Conservation (phyloP, 23 tunicate genomes). For the Phallusia fumigata region DNA sequence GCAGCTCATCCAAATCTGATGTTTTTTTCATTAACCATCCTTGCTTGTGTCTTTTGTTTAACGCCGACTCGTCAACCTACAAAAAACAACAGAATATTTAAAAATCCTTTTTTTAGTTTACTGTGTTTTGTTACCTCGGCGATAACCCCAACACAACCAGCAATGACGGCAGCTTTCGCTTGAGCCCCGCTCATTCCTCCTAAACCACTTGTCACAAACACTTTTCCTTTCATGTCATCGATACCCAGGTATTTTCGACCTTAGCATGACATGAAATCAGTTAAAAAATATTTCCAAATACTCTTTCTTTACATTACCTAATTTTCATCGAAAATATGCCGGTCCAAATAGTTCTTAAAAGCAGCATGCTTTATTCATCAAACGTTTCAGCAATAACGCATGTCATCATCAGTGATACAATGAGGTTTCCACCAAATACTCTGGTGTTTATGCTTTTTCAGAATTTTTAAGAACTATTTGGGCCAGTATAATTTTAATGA, state of each 20-base stretch:
- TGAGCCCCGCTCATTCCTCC: constrained; percentile 99
- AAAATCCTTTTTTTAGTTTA: not conserved
- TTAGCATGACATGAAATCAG: not conserved
- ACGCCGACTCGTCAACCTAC: constrained; percentile 73
- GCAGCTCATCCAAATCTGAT: constrained; percentile 54
- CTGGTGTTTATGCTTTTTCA: no score
- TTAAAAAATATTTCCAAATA: no score
- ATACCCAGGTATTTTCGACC: constrained; percentile 73
- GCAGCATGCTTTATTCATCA: no score
- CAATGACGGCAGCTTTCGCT: constrained; percentile 92
- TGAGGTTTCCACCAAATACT: no score
- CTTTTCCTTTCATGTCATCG: constrained; percentile 65
- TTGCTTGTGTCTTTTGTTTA: constrained; percentile 80
- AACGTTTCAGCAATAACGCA: no score
- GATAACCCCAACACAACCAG: constrained; percentile 92
- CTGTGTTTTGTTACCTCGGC: constrained; percentile 61
- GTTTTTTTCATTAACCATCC: constrained; percentile 91
- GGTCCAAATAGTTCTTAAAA: no score
- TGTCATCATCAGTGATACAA: no score
- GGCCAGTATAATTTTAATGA: no score
- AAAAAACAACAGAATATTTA: not conserved
- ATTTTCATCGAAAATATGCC: no score
- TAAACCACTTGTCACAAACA: constrained; percentile 88
- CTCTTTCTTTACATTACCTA: no score
- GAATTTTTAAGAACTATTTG: no score